Evolutionary conservation across 2,113 vertebrate species (phyloP).

Genomic region (Aix galericulata): DNA sequence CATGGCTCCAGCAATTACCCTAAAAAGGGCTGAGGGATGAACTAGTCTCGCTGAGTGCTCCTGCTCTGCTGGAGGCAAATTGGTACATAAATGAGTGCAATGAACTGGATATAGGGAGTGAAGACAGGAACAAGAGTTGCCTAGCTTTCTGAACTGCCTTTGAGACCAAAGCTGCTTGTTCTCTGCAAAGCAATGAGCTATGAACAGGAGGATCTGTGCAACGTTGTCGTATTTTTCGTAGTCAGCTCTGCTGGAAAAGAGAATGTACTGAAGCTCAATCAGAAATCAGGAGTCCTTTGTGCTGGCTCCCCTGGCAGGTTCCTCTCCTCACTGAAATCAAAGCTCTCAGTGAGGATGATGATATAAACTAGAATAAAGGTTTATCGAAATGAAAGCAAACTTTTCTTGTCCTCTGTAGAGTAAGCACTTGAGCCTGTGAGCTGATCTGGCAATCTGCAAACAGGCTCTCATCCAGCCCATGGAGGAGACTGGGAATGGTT

Average conservation of each 20-base stretch:
- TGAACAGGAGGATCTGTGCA: not conserved
- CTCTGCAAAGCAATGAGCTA: not conserved
- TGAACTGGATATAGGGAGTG: not conserved
- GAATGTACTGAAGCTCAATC: not conserved
- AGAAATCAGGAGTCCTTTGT: not conserved
- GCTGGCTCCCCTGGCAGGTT: not conserved
- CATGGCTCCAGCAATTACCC: not conserved
- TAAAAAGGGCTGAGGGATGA: not conserved
- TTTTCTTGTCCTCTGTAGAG: not conserved
- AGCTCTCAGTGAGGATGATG: not conserved
- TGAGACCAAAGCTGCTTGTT: not conserved
- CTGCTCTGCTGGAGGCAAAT: not conserved
- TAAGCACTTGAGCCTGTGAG: not conserved
- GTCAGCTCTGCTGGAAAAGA: not conserved
- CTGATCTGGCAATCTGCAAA: not conserved
- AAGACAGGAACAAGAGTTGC: not conserved
- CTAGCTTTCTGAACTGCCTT: not conserved
- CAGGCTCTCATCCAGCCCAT: not conserved
- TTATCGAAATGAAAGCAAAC: not conserved
- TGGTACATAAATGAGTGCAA: accelerated
- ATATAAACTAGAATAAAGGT: constrained; percentile 32
- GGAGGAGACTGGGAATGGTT: not conserved
- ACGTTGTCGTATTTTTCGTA: not conserved
- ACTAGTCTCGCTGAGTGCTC: not conserved
- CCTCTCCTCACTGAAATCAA: not conserved